Base-by-base conservation (phyloP, 2,113 vertebrate genomes). In the Jaculus jaculus region DNA sequence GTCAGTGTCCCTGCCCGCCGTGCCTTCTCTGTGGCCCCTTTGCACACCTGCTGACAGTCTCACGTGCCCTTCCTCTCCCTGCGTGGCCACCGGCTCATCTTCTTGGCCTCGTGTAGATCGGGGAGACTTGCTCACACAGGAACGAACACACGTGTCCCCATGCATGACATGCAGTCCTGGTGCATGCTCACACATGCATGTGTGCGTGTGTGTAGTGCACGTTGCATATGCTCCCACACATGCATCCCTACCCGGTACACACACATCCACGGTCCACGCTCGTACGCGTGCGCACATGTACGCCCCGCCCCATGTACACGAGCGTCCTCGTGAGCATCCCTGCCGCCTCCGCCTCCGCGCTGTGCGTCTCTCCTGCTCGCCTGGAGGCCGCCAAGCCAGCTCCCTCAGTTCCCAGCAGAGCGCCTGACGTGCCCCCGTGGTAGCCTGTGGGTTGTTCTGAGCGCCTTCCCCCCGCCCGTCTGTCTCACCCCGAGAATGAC, bases 1-100 rank as follows among this genome's bases (percentile, higher is more conserved):
- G 99, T 99, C 96, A 98, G 99, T 98, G 96, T 95, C 47, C 91
- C 68, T 20, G 69, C 95, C 73, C 71, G 74, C 28, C 8, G 0
- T 6, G 1, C 47, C 66, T 24, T 6, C 61, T 68, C 92, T 0
- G 0, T 7, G 5, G 20, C 92, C 72, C 42, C 34, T 2, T 3
- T 32, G 81, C 34, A 80, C 7, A 13, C 85, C 89, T n/a, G 47
- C 21, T 0, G 9, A 30, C 65, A 51, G 17, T 32, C 12, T 10
- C 1, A 3, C 32, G 30, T 9, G 0, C 47, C 51, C 47, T 51
- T 9, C 39, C 1, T 63, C 65, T 85, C 79, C 37, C 51, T 1
- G 2, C 0, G 2, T 26, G 79, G 7, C 75, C 17, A 32, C 47
- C 20, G 37, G 42, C 18, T 26, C 17, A 21, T 8, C 47, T 69